These are phyloP conservation scores for Trididemnum miniatum DNA, from an alignment of 23 tunicate genomes.

Conservation along the genomic window DNA sequence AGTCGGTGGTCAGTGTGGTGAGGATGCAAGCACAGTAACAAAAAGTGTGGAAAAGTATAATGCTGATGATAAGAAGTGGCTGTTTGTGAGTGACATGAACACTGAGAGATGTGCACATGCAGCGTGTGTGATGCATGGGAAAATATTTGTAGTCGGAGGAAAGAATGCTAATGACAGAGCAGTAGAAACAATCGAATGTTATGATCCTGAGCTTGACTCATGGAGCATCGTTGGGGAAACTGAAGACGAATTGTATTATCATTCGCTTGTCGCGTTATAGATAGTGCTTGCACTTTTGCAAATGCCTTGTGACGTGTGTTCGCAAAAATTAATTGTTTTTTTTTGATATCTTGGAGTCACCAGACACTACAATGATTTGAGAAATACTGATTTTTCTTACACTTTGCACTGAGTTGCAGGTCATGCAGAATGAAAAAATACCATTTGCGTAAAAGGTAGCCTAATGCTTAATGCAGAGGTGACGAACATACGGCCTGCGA, in stretches of 20 bases:
- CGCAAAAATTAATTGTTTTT: too few species aligned
- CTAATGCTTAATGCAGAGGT: too few species aligned
- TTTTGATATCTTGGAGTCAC: too few species aligned
- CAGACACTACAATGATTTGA: too few species aligned
- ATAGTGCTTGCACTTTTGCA: too few species aligned
- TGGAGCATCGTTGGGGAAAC: neutral
- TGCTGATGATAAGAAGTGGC: neutral
- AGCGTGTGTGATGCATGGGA: neutral
- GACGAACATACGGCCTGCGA: too few species aligned
- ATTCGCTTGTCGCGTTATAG: neutral
- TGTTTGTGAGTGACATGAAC: constrained; percentile 4
- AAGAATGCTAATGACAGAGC: neutral
- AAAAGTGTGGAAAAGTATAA: constrained; percentile 1
- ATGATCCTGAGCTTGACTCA: neutral
- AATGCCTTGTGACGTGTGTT: too few species aligned
- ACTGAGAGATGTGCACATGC: neutral
- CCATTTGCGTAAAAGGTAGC: too few species aligned
- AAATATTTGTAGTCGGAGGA: neutral
- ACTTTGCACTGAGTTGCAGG: too few species aligned
- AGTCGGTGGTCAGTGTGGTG: neutral
- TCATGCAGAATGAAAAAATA: too few species aligned
- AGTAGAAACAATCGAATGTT: neutral
- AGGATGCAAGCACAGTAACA: neutral
- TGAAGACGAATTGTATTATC: neutral
- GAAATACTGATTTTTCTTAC: too few species aligned